Percentiles rank a stretch among this genome's conserved stretches.
phyloP scores from a whole-genome alignment of 2,888 invertebrate species.

The Saturnia pavonia region DNA sequence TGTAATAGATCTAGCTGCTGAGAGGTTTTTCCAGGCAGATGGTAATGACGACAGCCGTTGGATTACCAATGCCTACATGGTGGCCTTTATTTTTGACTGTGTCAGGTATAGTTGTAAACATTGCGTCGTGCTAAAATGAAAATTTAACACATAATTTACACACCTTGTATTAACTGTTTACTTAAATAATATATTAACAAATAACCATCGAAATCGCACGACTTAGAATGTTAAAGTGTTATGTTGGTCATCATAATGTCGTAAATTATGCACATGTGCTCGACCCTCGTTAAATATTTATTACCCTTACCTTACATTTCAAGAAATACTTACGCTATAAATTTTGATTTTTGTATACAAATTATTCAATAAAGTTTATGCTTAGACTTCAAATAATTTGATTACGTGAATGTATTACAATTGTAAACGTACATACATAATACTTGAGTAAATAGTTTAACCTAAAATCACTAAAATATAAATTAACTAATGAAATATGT shows the following conservation, averaged over 20 bases:
- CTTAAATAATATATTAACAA: background rate
- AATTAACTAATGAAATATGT: background rate
- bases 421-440: background rate
- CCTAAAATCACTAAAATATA: background rate
- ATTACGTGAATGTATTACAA: background rate
- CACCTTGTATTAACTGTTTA: background rate
- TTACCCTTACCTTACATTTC: slow-evolving; percentile 18
- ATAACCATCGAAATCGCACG: background rate
- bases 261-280: slow-evolving; percentile 20
- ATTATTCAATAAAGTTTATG: background rate
- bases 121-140: too few species aligned
- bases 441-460: background rate
- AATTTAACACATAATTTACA: too few species aligned
- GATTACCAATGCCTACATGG: too few species aligned
- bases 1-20: background rate
- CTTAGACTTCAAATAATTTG: background rate
- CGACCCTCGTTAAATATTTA: slow-evolving; percentile 30
- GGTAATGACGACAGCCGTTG: too few species aligned
- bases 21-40: background rate
- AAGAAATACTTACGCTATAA: slow-evolving; percentile 6
- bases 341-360: background rate
- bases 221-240: background rate
- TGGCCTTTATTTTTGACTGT: too few species aligned
- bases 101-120: too few species aligned
- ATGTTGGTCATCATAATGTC: slow-evolving; percentile 5